Conservation (phyloP, 2,113 vertebrate genomes). For the Eptatretus burgeri region DNA sequence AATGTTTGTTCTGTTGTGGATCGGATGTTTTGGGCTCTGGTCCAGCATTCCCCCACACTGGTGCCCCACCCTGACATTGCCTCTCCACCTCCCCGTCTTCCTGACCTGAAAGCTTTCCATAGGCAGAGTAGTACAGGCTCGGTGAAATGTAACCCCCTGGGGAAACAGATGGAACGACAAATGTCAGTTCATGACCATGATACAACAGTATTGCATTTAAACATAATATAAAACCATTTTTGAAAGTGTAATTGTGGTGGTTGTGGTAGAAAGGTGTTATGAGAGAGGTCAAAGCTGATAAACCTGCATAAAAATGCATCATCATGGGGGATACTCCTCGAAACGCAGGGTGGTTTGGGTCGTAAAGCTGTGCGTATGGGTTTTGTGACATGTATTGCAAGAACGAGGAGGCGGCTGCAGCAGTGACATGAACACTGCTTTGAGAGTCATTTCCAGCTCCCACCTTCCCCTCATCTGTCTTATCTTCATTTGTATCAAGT, state of each 20-base stretch:
- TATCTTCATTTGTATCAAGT: neutral
- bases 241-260: neutral
- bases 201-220: neutral
- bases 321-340: conserved; percentile 76
- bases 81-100: conserved; percentile 1
- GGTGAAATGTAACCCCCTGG: conserved; percentile 4
- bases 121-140: conserved; percentile 5
- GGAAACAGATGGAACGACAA: neutral
- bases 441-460: conserved; percentile 5
- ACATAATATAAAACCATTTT: neutral
- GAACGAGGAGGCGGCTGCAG: conserved; percentile 19
- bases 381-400: conserved; percentile 96
- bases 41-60: neutral
- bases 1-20: neutral
- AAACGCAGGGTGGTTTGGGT: conserved; percentile 80
- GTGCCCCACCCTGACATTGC: neutral
- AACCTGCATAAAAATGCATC: conserved; percentile 99
- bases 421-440: neutral
- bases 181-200: neutral
- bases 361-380: conserved; percentile 77
- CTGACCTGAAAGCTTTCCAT: conserved; percentile 2
- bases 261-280: neutral
- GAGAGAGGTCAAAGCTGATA: neutral
- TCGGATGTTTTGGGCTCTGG: neutral
- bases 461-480: neutral